These are phyloP conservation scores for Syngnathus typhle DNA, from an alignment of 2,113 vertebrate species.

Conservation along the genomic window DNA sequence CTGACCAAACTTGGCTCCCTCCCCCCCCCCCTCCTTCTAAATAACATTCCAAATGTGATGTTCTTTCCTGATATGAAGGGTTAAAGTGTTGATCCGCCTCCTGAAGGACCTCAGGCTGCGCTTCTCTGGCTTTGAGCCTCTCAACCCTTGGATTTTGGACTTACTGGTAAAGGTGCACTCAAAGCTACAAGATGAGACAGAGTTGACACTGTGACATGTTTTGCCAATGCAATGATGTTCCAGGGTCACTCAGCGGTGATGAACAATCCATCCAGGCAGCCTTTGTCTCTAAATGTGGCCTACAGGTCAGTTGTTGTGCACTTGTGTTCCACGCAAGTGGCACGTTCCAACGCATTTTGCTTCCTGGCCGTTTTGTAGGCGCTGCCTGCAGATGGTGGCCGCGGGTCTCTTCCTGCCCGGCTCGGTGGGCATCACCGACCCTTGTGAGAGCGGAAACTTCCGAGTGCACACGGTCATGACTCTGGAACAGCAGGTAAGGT, in stretches of 20 bases:
- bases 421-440: slow-evolving; percentile 93
- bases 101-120: slow-evolving; percentile 87
- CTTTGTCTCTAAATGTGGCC: slow-evolving; percentile 87
- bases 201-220: too few species aligned
- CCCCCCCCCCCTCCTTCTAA: neutral
- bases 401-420: slow-evolving; percentile 93
- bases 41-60: neutral
- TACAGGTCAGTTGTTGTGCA: slow-evolving; percentile 77
- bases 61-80: slow-evolving; percentile 70
- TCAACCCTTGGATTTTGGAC: slow-evolving; percentile 96
- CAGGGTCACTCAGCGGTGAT: slow-evolving; percentile 96
- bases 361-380: slow-evolving; percentile 64
- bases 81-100: slow-evolving; percentile 92
- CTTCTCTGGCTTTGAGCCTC: slow-evolving; percentile 90
- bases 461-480: slow-evolving; percentile 97
- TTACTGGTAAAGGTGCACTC: slow-evolving; percentile 73
- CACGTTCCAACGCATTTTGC: neutral
- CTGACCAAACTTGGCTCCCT: too few species aligned
- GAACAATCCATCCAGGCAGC: slow-evolving; percentile 96
- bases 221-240: neutral
- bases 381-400: slow-evolving; percentile 93
- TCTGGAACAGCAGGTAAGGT: slow-evolving; percentile 87
- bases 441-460: slow-evolving; percentile 95
- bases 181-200: too few species aligned
- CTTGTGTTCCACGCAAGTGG: neutral